Evolutionary conservation across 2,113 vertebrate genomes (phyloP), one percentile per base, ranked within the genome.

Genomic region (Microcebus tavaratra): DNA sequence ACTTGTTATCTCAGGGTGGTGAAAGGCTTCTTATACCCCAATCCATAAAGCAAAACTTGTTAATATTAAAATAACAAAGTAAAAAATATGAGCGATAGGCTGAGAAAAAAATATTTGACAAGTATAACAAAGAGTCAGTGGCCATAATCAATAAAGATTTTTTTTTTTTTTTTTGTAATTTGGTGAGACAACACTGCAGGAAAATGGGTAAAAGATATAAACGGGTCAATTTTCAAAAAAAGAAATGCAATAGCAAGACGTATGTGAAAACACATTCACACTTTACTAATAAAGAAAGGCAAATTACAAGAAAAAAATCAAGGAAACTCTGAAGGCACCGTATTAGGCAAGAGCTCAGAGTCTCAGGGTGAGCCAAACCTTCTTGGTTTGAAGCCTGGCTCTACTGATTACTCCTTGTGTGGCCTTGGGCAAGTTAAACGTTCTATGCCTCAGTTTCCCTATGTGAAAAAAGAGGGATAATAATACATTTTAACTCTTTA

Each of bases 21-120:
- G 1, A 63, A 94, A 88, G 45, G 0, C 55, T 95, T 86, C 10
- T 95, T 55, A 73, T 31, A 34, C 4, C 25, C 67, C 39, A 79
- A 75, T 73, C 25, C 18, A 84, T 72, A 93, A 72, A 88, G 78
- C 39, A 88, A 61, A 90, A 76, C 21, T 88, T 55, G 25, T 31
- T 36, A 65, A 94, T 80, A 76, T 67, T 88, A 91, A 94, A 89
- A 84, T 63, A 55, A 36, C 34, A 72, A 85, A 36, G 59, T 67
- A 31, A 94, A 94, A 90, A 94, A 94, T 50, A 81, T 7, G 88
- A 53, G 79, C 48, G 63, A 80, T 1, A 31, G 18, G 8, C 75
- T 87, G 55, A 79, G 55, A 53, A 83, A 86, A 86, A 57, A 45
- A 55, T n/a, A 55, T 21, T 65, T 67, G 50, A 42, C 27, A 3